Percentiles rank a stretch among this genome's conserved stretches.
These are phyloP conservation scores for Thumatha senex DNA, from an alignment of 2,888 invertebrate species.

Conservation along the genomic window DNA sequence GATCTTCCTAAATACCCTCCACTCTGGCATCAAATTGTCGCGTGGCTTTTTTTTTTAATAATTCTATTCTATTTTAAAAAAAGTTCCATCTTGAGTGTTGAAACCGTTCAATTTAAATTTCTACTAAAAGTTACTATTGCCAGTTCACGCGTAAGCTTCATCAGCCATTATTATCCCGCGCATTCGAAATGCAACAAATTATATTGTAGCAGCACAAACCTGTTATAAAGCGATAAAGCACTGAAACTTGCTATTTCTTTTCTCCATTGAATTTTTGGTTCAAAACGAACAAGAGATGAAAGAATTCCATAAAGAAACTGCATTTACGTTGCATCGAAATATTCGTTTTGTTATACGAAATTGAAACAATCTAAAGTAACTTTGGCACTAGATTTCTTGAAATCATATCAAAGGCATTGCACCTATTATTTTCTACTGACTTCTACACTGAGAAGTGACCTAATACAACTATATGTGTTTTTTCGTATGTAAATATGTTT, in stretches of 20 bases:
- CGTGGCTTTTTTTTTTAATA: too few species aligned
- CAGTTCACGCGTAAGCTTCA: not conserved
- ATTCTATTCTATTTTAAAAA: too few species aligned
- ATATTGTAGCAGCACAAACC: constrained; percentile 47
- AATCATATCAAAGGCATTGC: not conserved
- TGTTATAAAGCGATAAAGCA: constrained; percentile 48
- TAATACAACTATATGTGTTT: too few species aligned
- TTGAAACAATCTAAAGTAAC: constrained; percentile 1
- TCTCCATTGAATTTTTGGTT: constrained; percentile 21
- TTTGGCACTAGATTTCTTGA: not conserved
- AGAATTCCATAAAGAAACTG: constrained; percentile 11
- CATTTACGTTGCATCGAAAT: constrained; percentile 4
- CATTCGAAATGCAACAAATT: constrained; percentile 59
- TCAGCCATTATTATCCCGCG: constrained; percentile 47
- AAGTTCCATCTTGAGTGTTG: not conserved
- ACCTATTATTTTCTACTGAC: too few species aligned
- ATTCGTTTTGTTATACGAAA: constrained; percentile 8
- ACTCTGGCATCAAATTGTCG: too few species aligned
- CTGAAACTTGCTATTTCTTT: constrained; percentile 27
- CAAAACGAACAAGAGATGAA: constrained; percentile 16
- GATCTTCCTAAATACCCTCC: too few species aligned
- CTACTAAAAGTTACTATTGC: constrained; percentile 3
- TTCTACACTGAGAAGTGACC: too few species aligned
- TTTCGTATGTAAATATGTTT: too few species aligned
- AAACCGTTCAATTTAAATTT: not conserved